phyloP scores from a whole-genome alignment of 53 echinoderm and acorn worm genomes.

The Patiria pectinifera region DNA sequence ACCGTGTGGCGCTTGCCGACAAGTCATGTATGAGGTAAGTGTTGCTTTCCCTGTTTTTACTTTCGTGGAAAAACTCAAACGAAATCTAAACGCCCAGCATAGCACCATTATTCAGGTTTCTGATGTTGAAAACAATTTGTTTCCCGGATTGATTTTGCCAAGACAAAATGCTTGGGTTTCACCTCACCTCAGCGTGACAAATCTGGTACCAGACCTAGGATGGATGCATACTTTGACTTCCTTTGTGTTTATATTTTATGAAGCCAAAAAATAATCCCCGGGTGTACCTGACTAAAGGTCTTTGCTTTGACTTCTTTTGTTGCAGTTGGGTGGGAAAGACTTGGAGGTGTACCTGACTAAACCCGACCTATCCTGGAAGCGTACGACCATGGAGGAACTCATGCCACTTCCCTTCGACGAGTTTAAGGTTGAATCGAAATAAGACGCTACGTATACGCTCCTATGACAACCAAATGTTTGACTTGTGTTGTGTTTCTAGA shows the following conservation, averaged over 20 bases:
- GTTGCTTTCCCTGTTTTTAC: neutral
- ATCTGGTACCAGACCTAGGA: too few species aligned
- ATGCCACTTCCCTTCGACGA: slow-evolving; percentile 62
- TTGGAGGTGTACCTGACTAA: slow-evolving; percentile 80
- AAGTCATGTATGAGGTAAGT: slow-evolving; percentile 92
- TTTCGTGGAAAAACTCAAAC: neutral
- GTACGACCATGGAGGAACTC: slow-evolving; percentile 36
- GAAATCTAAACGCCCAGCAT: too few species aligned
- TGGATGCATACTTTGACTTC: too few species aligned
- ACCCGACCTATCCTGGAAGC: slow-evolving; percentile 64
- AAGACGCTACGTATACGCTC: neutral
- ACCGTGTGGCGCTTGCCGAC: slow-evolving; percentile 94
- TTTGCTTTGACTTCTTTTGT: neutral
- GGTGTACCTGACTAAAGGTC: neutral
- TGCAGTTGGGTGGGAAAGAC: slow-evolving; percentile 76
- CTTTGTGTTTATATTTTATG: too few species aligned
- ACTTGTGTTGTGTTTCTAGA: too few species aligned
- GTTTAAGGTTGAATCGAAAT: neutral
- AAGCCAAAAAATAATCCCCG: too few species aligned
- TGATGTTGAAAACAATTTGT: too few species aligned
- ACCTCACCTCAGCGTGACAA: too few species aligned
- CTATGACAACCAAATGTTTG: too few species aligned
- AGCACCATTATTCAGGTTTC: too few species aligned
- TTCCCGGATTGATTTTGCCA: too few species aligned
- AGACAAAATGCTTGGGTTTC: too few species aligned